A percentile compares a stretch with the other conserved stretches of the same genome.
Conservation (phyloP, 2,797 vertebrate genomes). For the Pseudochirops cupreus region DNA sequence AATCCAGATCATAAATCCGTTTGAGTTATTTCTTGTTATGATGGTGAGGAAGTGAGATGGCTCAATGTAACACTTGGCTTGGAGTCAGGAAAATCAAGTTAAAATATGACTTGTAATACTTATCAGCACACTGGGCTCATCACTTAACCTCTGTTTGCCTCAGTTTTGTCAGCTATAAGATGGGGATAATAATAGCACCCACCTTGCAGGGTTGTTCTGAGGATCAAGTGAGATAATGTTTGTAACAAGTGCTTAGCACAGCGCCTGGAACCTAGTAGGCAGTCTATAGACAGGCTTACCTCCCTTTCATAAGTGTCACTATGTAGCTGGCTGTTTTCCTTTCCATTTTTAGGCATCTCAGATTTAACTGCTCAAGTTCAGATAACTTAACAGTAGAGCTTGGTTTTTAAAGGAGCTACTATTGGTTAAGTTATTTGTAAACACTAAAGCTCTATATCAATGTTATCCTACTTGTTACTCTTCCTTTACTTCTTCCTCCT, state of each 20-base stretch:
- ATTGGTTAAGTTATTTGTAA: neutral
- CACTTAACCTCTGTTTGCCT: neutral
- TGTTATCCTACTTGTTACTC: neutral
- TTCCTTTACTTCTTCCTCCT: neutral
- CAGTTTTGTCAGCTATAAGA: neutral
- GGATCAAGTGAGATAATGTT: neutral
- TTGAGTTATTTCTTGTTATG: neutral
- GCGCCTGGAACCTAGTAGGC: neutral
- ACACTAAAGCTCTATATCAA: neutral
- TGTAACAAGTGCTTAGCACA: neutral
- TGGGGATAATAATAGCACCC: neutral
- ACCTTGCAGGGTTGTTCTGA: neutral
- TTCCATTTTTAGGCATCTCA: neutral
- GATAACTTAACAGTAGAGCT: neutral
- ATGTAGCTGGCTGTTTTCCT: neutral
- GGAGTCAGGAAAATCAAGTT: neutral
- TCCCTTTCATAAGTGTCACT: neutral
- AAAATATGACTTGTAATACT: neutral
- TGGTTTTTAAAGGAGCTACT: neutral
- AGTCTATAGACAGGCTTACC: neutral
- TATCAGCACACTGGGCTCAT: neutral
- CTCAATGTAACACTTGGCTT: fast-evolving
- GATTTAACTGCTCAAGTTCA: neutral
- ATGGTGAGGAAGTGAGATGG: neutral
- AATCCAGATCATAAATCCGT: neutral